Percentiles rank a stretch among this genome's conserved stretches.
These are phyloP conservation scores for Rhyacophila brunnea DNA, from an alignment of 1,140 invertebrate genomes.

Conservation along the genomic window DNA sequence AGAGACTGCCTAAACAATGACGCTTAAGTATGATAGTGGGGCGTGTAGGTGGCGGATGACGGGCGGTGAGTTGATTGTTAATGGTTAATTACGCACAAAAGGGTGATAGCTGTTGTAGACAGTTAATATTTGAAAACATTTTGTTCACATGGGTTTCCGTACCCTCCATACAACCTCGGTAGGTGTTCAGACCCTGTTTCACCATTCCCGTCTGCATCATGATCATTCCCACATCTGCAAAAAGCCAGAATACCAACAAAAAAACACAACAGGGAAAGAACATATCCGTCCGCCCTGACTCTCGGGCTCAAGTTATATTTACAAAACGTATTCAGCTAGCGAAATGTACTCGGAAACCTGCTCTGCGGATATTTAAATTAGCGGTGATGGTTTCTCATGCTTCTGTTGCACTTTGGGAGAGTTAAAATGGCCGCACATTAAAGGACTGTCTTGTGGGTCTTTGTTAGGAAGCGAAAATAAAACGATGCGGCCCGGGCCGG, in stretches of 20 bases:
- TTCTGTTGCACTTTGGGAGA: no score
- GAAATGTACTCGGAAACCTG: background rate
- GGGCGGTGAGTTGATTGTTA: conserved; percentile 22
- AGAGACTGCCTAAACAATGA: no score
- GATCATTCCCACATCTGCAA: conserved; percentile 93
- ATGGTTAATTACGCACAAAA: conserved; percentile 28
- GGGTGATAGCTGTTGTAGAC: conserved; percentile 23
- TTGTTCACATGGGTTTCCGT: conserved; percentile 49
- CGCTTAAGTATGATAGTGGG: no score
- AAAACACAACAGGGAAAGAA: conserved; percentile 41
- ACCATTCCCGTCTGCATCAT: conserved; percentile 92
- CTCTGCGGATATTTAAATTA: background rate
- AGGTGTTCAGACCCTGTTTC: conserved; percentile 78
- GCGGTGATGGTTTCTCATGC: background rate
- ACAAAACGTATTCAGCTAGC: background rate
- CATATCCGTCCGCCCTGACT: conserved; percentile 1
- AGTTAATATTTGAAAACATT: conserved; percentile 30
- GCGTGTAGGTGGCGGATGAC: background rate
- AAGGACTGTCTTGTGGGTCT: conserved; percentile 30
- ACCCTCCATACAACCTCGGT: conserved; percentile 78
- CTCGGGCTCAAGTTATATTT: background rate
- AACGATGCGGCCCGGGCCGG: conserved; percentile 12
- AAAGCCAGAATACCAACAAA: conserved; percentile 62
- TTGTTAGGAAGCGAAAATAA: conserved; percentile 19
- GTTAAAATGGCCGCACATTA: no score